Evolutionary conservation across 2,113 vertebrate genomes (phyloP).

Genomic region (Poicephalus gulielmi): DNA sequence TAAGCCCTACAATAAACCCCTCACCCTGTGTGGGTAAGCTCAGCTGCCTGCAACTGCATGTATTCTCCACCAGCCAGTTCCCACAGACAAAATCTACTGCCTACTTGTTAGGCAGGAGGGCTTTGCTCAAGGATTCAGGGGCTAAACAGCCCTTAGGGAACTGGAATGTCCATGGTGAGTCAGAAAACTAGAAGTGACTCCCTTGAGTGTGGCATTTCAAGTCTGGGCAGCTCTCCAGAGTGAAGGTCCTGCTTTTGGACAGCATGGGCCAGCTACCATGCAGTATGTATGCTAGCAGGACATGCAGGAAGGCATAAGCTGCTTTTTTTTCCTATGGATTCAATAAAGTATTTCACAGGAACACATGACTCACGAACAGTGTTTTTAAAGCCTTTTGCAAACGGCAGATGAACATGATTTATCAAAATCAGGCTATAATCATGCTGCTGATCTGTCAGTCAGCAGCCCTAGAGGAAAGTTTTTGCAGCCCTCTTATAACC

Average conservation of each 20-base stretch:
- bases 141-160: neutral
- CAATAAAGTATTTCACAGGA: neutral
- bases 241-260: neutral
- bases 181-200: neutral
- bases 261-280: accelerated
- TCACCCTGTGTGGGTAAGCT: neutral
- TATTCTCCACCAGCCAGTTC: neutral
- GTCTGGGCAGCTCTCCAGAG: neutral
- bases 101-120: neutral
- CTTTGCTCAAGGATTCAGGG: neutral
- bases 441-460: neutral
- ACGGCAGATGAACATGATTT: slow-evolving; percentile 20
- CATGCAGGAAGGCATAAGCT: neutral
- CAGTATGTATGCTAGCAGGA: neutral
- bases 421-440: slow-evolving; percentile 22
- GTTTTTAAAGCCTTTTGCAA: neutral
- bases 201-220: neutral
- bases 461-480: slow-evolving; percentile 28
- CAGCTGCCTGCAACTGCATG: neutral
- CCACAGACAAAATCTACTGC: neutral
- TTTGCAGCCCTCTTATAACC: slow-evolving; percentile 7
- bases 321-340: neutral
- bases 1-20: neutral
- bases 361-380: accelerated
- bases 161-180: neutral